Evolutionary conservation across 1,140 invertebrate genomes (phyloP), one percentile per base, ranked within the genome.

Genomic region (Drosophila varians): DNA sequence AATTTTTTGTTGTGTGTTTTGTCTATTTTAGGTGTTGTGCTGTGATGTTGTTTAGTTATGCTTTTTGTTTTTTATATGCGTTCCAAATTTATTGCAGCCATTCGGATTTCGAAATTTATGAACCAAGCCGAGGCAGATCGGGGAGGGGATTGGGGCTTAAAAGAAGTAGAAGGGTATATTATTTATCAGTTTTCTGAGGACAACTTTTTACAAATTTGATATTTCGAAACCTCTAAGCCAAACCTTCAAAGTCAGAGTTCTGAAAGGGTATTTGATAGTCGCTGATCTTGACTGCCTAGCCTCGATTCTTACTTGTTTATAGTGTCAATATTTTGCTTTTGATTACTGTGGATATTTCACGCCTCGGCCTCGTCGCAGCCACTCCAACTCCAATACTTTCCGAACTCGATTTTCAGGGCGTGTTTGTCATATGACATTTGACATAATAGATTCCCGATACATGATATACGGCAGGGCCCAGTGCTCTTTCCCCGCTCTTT

Each of bases 1-100:
- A 55, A 46, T 51, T 75, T 60, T 49, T 45, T 65, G 49, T 46
- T 71, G 18, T 55, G 14, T 46, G 36, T 34, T 62, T 68, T 83
- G 53, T 84, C 60, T 87, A 87, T 86, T 87, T 86, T 80, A 76
- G 77, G 68, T 87, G 82, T 84, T 84, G 62, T 60, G 40, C 65
- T 77, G 64, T 54, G 65, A 48, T 72, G 42, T 62, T 76, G 52
- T 55, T 64, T 54, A 47, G 52, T 49, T 64, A 65, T 48, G 57
- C 57, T 49, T 36, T 45, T 45, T 42, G 38, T 74, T 48, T 54
- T 77, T 83, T 80, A 74, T 82, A 87, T 87, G 69, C 53, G 52
- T 68, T 77, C 45, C 58, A 76, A 87, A 87, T 87, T 87, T 87
- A 87, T 87, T 87, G 82, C 82, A 87, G 82, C 66, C 82, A 82